Evolutionary conservation across 2,888 invertebrate genomes (phyloP), one percentile per base, ranked within the genome.

Genomic region (Eupithecia pulchellata): DNA sequence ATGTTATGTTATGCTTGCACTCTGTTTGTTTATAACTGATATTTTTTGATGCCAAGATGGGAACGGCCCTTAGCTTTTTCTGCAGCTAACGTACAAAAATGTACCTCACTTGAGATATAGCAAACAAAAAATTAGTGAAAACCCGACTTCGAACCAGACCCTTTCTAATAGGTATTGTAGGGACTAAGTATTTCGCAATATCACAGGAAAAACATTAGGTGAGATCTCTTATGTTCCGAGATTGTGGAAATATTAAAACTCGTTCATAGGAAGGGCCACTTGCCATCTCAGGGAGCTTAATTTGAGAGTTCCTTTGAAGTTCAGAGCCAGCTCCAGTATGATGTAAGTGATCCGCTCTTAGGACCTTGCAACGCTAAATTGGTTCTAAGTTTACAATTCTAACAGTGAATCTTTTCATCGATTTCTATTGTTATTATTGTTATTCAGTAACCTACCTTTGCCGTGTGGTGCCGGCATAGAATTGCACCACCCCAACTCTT

Each of bases 251-350:
- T 66, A 68, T 81, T 82, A 79, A 79, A 83, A 81, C 76, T 80
- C 76, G 68, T 79, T 80, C 69, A 67, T 64, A 79, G 62, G 39
- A 25, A 84, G 81, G 78, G 83, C 82, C 83, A 86, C 85, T 88
- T 84, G 83, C 75, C 73, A 75, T 71, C 36, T 60, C 71, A 52
- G 75, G 69, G 69, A 82, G 85, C 81, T 85, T 84, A 85, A 85
- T 85, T 86, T 82, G 81, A 87, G 84, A 82, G 82, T 75, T 75
- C 80, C 82, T 87, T 89, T 86, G 86, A 86, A 81, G 80, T 79
- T 77, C 67, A 77, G 79, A 79, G n/a, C n/a, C n/a, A n/a, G n/a
- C n/a, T n/a, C n/a, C n/a, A n/a, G n/a, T n/a, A 87, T 82, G 84
- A 86, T 84, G 84, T 84, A 84, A 87, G 86, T 85, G 81, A 86